These are phyloP conservation scores for Synergus gifuensis DNA, from an alignment of 2,888 invertebrate species.

Conservation along the genomic window DNA sequence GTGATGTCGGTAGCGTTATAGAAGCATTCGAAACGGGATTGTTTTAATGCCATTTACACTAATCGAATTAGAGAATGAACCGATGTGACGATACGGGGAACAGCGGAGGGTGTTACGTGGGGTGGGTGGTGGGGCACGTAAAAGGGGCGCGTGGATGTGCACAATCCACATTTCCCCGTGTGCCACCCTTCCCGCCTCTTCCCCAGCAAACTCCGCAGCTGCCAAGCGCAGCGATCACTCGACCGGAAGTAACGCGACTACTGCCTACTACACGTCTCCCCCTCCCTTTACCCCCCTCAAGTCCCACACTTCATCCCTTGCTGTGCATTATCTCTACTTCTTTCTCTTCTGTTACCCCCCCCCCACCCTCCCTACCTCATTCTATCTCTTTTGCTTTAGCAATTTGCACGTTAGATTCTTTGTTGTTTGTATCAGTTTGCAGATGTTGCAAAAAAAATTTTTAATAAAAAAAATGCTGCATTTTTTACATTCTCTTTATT, in stretches of 20 bases:
- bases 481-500: background rate
- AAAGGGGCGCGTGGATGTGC: constrained; percentile 71
- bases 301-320: constrained; percentile 23
- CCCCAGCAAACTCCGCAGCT: constrained; percentile 76
- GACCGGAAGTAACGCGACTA: constrained; percentile 78
- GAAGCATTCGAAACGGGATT: constrained; percentile 79
- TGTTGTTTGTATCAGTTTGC: constrained; percentile 15
- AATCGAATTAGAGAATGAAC: constrained; percentile 80
- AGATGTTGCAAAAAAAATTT: background rate
- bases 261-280: constrained; percentile 75
- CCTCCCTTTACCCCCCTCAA: constrained; percentile 49
- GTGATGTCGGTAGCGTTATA: constrained; percentile 51
- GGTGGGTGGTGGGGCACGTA: constrained; percentile 63
- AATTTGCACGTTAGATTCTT: constrained; percentile 23
- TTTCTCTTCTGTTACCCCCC: constrained; percentile 52
- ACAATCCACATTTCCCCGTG: constrained; percentile 55
- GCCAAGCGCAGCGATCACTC: constrained; percentile 77
- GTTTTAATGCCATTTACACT: constrained; percentile 82
- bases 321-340: constrained; percentile 45
- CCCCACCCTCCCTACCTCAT: constrained; percentile 43
- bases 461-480: background rate
- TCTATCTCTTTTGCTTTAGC: constrained; percentile 35
- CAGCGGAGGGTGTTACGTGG: constrained; percentile 53
- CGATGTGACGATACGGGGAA: constrained; percentile 72
- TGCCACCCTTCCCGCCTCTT: constrained; percentile 51